phyloP scores from a whole-genome alignment of 2,113 vertebrate species.

The Cygnus atratus region DNA sequence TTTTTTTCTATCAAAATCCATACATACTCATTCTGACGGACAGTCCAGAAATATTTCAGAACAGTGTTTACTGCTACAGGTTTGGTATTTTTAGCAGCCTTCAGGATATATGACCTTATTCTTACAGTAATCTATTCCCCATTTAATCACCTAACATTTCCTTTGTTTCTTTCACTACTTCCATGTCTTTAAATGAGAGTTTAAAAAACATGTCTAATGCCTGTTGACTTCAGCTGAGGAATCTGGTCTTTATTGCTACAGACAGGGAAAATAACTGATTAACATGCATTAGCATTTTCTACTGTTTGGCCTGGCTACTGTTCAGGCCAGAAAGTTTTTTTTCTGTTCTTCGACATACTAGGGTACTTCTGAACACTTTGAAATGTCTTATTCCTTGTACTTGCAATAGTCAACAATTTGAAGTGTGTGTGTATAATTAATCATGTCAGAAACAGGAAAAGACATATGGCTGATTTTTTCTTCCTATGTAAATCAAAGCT shows the following conservation, averaged over 20 bases:
- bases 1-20: not conserved
- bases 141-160: not conserved
- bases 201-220: not conserved
- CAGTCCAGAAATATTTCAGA: not conserved
- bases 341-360: not conserved
- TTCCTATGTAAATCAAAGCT: constrained; percentile 24
- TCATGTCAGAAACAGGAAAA: constrained; percentile 3
- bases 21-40: not conserved
- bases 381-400: not conserved
- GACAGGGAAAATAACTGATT: not conserved
- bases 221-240: not conserved
- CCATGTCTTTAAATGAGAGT: not conserved
- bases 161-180: not conserved
- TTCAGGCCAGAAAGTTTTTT: not conserved
- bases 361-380: not conserved
- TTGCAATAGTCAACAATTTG: not conserved
- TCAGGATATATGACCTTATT: not conserved
- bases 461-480: not conserved
- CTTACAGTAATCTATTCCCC: not conserved
- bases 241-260: not conserved
- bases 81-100: not conserved
- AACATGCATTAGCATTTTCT: not conserved
- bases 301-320: not conserved
- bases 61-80: not conserved
- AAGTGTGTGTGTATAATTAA: not conserved